Evolutionary conservation across 2,797 vertebrate species (phyloP), one percentile per base, ranked within the genome.

Genomic region (Chrysolophus pictus): DNA sequence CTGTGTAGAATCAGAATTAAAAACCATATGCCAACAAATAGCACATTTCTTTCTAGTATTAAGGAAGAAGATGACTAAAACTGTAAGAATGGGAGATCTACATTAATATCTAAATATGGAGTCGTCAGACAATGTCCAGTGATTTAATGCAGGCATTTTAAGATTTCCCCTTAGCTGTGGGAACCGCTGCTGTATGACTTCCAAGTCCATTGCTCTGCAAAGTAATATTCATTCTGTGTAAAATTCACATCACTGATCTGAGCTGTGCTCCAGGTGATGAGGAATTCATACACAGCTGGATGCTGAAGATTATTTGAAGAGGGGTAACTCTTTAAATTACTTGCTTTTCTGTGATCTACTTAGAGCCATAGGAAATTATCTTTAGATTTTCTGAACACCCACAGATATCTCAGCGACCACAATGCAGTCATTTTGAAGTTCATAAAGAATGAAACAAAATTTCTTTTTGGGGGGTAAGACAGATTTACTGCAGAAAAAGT

Each of bases 1-100:
- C 41, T 37, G 67, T 74, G 49, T 76, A 68, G 64, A 95, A 94
- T 86, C 58, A 90, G 12, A 76, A 90, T 35, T 60, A 28, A 79
- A 94, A 93, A 71, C 4, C 33, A 9, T 74, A 29, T 22, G 33
- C 56, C 46, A 58, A 62, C 17, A 90, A 64, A 83, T 86, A 46
- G 12, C 29, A 4, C 14, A 21, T 70, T 89, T 91, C 5, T 59
- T 76, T 64, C 47, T 68, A 41, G 17, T 51, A 53, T 49, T 75
- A 49, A 3, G 47, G 51, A 23, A 80, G 13, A 46, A 35, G 2
- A 29, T 10, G 0, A 31, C 46, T 37, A 42, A 69, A 89, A 56
- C 14, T 11, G 5, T 56, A 78, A 72, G 18, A 81, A 72, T 8
- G 26, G 26, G 44, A 79, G 16, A 77, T 14, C 9, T 72, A 74